Percentiles rank a stretch among this genome's conserved stretches.
phyloP scores from a whole-genome alignment of 2,888 invertebrate species.

The Pycnomerus fuliginosus region DNA sequence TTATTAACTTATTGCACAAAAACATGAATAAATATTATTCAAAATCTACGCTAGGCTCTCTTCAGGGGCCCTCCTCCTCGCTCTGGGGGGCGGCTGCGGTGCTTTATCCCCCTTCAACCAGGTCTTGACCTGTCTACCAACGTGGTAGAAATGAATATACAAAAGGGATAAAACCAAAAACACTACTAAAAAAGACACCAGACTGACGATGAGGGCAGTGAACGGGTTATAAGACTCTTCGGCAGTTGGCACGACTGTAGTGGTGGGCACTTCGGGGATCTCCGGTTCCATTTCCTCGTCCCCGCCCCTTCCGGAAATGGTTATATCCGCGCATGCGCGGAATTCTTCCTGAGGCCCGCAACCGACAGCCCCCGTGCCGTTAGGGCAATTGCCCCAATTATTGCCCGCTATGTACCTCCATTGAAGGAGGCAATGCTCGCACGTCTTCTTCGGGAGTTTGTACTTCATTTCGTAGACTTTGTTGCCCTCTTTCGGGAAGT shows the following conservation, averaged over 20 bases:
- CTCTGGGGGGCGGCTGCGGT: slow-evolving; percentile 45
- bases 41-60: too few relatives aligned
- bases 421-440: slow-evolving; percentile 81
- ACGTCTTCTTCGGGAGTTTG: slow-evolving; percentile 61
- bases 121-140: slow-evolving; percentile 66
- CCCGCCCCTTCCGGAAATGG: slow-evolving; percentile 60
- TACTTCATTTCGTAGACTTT: slow-evolving; percentile 72
- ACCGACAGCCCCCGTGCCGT: slow-evolving; percentile 76
- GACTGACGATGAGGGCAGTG: slow-evolving; percentile 62
- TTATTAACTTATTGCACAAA: too few relatives aligned
- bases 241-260: slow-evolving; percentile 30
- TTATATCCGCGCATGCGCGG: slow-evolving; percentile 79
- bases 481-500: slow-evolving; percentile 76
- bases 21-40: too few relatives aligned
- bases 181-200: slow-evolving; percentile 66
- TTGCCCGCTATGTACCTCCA: slow-evolving; percentile 84
- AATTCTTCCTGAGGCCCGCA: slow-evolving; percentile 90
- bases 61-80: slow-evolving; percentile 30
- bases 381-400: slow-evolving; percentile 76
- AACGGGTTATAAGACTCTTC: slow-evolving; percentile 53
- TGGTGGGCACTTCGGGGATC: slow-evolving; percentile 38
- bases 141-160: slow-evolving; percentile 76
- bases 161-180: slow-evolving; percentile 65
- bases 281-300: slow-evolving; percentile 54
- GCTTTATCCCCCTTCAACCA: slow-evolving; percentile 55